Conservation (phyloP, 1,140 invertebrate species). For the Kradibia gibbosae region DNA sequence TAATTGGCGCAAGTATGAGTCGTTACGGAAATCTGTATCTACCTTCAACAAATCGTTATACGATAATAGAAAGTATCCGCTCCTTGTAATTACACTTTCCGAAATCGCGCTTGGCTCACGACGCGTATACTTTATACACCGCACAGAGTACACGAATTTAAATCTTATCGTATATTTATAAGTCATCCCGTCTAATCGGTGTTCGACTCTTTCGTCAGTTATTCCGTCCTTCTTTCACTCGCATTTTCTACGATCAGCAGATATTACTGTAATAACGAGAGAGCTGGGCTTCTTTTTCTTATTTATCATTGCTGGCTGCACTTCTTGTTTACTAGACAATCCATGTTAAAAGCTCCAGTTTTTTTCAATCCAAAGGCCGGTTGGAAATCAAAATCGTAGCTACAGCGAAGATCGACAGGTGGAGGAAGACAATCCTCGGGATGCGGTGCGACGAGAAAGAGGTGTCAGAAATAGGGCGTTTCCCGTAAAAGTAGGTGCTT, state of each 20-base stretch:
- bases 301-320: background rate
- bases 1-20: background rate
- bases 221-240: background rate
- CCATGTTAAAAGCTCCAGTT: background rate
- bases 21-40: background rate
- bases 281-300: background rate
- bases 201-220: too few species aligned
- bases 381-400: background rate
- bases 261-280: background rate
- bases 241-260: background rate
- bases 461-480: background rate
- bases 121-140: too few species aligned
- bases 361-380: background rate
- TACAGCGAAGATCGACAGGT: background rate
- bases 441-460: background rate
- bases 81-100: too few species aligned
- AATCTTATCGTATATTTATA: too few species aligned
- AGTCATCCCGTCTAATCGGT: too few species aligned
- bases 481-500: background rate
- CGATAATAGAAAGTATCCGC: background rate
- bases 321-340: background rate
- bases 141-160: too few species aligned
- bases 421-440: background rate
- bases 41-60: background rate
- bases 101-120: too few species aligned